Evolutionary conservation across 2,113 vertebrate species (phyloP), one percentile per base, ranked within the genome.

Genomic region (Pelecanus crispus): DNA sequence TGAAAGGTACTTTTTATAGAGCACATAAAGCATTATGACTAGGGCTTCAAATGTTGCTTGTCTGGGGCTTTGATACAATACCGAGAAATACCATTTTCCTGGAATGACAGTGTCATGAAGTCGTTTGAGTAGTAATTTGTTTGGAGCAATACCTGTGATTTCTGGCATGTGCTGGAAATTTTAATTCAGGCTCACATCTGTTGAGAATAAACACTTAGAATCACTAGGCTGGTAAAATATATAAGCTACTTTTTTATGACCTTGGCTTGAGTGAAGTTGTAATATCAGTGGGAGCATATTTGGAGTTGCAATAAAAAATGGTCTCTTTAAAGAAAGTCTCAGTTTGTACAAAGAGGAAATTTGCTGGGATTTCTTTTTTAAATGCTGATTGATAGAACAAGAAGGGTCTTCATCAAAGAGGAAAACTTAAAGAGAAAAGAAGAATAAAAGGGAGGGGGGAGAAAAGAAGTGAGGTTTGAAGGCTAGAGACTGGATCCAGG

Each of bases 161-260:
- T 87, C 91, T 94, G 68, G 42, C 28, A 45, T 61, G 36, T 72
- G 45, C 21, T 81, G 68, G 71, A 77, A 88, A 70, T 91, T 85
- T 92, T 80, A 91, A 73, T 94, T 92, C n/a, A 17, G 38, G 16
- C 45, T 91, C 38, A 63, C 36, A 73, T 88, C 66, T 97, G 80
- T 84, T 94, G 71, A 94, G 47, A 94, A 94, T 92, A 95, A 96
- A 92, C 74, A 55, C 32, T 85, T 91, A 66, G 95, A 92, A 80
- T 89, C 62, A 65, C 86, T 47, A 56, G 42, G 38, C 62, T 91
- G 74, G 49, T 95, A 73, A 96, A 97, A 91, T 68, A 89, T 28
- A 90, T 77, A 85, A 80, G 36, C 66, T 90, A 17, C 32, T 34
- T 85, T 21, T 21, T 89, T 95, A 40, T 79, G n/a, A n/a, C n/a